Conservation (phyloP, 2,797 vertebrate species). For the Pempheris klunzingeri region DNA sequence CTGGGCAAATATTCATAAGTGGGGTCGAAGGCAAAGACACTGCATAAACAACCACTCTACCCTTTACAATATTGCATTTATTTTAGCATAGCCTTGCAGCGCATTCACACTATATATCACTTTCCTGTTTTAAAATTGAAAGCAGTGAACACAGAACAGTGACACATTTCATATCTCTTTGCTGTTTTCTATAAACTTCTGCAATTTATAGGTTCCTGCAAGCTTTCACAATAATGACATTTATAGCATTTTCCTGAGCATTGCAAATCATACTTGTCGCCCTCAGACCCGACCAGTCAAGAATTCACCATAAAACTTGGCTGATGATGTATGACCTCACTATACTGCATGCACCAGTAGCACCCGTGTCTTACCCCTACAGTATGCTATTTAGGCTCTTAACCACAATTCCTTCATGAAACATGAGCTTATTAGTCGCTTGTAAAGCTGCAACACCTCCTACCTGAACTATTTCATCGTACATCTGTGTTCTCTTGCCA, state of each 20-base stretch:
- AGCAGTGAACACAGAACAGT: neutral
- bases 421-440: neutral
- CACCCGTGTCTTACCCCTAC: neutral
- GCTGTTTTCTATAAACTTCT: conserved; percentile 14
- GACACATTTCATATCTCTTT: conserved; percentile 11
- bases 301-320: conserved; percentile 13
- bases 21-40: conserved; percentile 25
- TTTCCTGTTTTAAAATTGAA: conserved; percentile 6
- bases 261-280: conserved; percentile 33
- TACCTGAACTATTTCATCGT: too few relatives aligned
- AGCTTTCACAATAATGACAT: conserved; percentile 22
- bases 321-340: conserved; percentile 22
- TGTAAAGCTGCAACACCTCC: neutral
- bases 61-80: conserved; percentile 37
- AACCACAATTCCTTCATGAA: neutral
- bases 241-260: conserved; percentile 30
- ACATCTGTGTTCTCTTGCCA: too few relatives aligned
- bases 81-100: conserved; percentile 20
- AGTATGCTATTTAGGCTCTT: neutral
- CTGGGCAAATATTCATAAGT: conserved; percentile 12
- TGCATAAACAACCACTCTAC: conserved; percentile 41
- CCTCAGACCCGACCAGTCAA: conserved; percentile 19
- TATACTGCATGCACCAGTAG: neutral
- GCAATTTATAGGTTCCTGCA: conserved; percentile 25
- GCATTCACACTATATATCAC: neutral